Evolutionary conservation across 2,797 vertebrate species (phyloP), one percentile per base, ranked within the genome.

Genomic region (Microtus californicus): DNA sequence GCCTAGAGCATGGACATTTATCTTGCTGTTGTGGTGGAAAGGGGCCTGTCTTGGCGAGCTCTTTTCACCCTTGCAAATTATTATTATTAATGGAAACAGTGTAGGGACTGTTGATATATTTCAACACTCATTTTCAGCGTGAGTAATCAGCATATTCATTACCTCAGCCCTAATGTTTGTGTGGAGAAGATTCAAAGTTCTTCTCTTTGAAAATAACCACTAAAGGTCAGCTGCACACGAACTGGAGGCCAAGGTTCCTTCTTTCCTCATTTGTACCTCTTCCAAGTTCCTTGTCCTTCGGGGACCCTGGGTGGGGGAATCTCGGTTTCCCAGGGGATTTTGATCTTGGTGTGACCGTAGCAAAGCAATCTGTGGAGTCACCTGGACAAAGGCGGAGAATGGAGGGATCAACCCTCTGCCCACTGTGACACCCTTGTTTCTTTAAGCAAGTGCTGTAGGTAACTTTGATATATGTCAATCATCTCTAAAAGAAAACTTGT

Each of bases 401-500:
- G 40, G 10, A 45, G 48, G 43, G 25, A 5, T 19, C 71, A 19
- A 4, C 51, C 51, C 31, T 27, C 12, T 23, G 29, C 59, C 37
- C 17, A 76, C 9, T 0, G 23, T 27, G 56, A 74, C 51, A 69
- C 65, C 4, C 56, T 71, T 27, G 56, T 25, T 34, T 48, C 63
- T 67, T 96, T 71, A 34, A 43, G 1, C 31, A 43, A 82, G 31
- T 13, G 12, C 65, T 48, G 23, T 4, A 0, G 29, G 40, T 21
- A 27, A 54, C 19, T 73, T 88, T 93, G 65, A 65, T 48, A 29
- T 43, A 73, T 34, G 43, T 17, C 56, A 69, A 87, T 34, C 40
- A 65, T 23, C 83, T 73, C 3, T 80, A 76, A 87, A 91, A 93
- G 77, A 91, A 95, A 95, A 81, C 37, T 3, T 40, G 67, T 78